Percentiles rank a stretch among this genome's conserved stretches.
These are phyloP conservation scores for Drosophila willistoni DNA, from an alignment of 1,140 invertebrate species.

Conservation along the genomic window DNA sequence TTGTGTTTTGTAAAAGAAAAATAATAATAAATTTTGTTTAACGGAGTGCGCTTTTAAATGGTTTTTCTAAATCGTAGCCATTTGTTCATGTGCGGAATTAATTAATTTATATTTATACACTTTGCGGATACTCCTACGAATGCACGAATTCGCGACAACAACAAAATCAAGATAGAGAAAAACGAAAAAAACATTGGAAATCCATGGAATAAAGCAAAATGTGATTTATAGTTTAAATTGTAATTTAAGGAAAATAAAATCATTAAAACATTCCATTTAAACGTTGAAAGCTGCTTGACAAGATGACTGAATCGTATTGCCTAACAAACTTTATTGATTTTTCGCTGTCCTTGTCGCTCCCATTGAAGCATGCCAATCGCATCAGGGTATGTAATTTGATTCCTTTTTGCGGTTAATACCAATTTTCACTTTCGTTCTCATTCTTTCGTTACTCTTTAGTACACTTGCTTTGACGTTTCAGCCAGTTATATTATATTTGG, in stretches of 20 bases:
- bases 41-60: no score
- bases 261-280: background rate
- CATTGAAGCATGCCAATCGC: conserved; percentile 77
- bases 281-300: conserved; percentile 7
- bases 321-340: conserved; percentile 81
- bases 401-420: background rate
- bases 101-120: no score
- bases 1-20: no score
- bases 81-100: no score
- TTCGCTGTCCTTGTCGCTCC: conserved; percentile 73
- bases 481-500: conserved; percentile 89
- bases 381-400: conserved; percentile 66
- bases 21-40: no score
- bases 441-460: conserved; percentile 83
- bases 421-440: conserved; percentile 38
- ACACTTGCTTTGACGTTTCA: conserved; percentile 90
- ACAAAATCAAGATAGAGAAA: background rate
- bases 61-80: no score
- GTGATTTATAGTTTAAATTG: background rate
- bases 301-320: conserved; percentile 74
- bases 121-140: no score
- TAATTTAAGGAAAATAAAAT: background rate
- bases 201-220: background rate
- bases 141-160: no score
- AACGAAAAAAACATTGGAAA: background rate